A percentile compares a stretch with the other conserved stretches of the same genome.
Evolutionary conservation across 2,797 vertebrate genomes (phyloP).

Genomic region (Clarias pachynema): DNA sequence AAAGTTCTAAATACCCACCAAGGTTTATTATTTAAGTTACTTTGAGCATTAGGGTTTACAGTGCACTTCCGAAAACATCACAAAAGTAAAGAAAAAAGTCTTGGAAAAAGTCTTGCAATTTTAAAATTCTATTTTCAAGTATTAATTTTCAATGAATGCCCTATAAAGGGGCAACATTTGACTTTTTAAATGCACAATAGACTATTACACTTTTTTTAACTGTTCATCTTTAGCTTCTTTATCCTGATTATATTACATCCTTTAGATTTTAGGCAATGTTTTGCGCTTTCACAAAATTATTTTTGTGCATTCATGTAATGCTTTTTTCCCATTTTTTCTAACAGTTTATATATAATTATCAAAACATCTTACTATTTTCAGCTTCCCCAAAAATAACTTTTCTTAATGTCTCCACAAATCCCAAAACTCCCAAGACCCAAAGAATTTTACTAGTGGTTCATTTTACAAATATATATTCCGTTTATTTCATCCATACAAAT

Average conservation of each 20-base stretch:
- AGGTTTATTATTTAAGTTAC: too few relatives aligned
- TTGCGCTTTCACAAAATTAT: background rate
- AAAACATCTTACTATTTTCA: background rate
- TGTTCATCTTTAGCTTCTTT: background rate
- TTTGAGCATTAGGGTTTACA: too few relatives aligned
- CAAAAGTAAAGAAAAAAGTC: too few relatives aligned
- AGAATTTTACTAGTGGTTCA: background rate
- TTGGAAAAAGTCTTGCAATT: too few relatives aligned
- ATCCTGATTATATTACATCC: background rate
- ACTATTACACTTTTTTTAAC: background rate
- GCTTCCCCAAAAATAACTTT: background rate
- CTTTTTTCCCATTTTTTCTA: background rate
- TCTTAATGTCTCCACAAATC: background rate
- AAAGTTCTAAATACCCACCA: too few relatives aligned
- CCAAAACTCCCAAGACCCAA: background rate
- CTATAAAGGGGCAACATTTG: too few relatives aligned
- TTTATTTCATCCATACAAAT: conserved; percentile 69
- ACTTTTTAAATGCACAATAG: background rate
- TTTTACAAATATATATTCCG: conserved; percentile 77
- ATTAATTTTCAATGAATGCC: too few relatives aligned
- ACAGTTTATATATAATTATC: background rate
- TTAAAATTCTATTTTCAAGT: background rate
- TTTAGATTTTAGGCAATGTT: background rate
- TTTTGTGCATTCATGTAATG: background rate
- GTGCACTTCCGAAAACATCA: too few relatives aligned